Conservation (phyloP, 2,113 vertebrate species). For the Lophotis ruficrista region DNA sequence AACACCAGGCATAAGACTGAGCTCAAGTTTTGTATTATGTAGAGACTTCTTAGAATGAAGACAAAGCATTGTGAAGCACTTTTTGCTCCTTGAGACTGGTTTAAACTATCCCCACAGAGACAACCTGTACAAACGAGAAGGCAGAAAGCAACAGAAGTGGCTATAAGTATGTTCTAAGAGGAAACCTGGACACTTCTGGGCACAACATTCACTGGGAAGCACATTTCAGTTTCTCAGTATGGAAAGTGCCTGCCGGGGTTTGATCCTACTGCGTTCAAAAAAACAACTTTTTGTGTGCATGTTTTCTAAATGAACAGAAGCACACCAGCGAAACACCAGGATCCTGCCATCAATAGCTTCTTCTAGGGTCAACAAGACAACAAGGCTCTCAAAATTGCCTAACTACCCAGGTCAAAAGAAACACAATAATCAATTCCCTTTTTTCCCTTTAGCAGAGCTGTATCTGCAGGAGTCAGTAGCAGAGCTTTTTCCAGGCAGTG, state of each 20-base stretch:
- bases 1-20: neutral
- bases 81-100: neutral
- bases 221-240: neutral
- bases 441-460: neutral
- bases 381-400: neutral
- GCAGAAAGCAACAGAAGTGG: neutral
- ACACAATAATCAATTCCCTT: neutral
- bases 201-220: neutral
- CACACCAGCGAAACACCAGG: neutral
- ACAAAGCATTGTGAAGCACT: neutral
- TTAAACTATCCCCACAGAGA: neutral
- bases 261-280: fast-evolving
- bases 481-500: neutral
- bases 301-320: neutral
- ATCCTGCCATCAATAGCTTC: neutral
- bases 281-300: neutral
- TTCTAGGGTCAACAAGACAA: neutral
- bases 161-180: neutral
- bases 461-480: neutral
- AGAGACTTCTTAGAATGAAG: neutral
- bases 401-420: neutral
- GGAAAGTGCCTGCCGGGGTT: neutral
- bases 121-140: neutral
- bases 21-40: neutral
- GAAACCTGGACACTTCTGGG: neutral